Evolutionary conservation across 2,888 invertebrate species (phyloP).

Genomic region (Platycheirus rosarum): DNA sequence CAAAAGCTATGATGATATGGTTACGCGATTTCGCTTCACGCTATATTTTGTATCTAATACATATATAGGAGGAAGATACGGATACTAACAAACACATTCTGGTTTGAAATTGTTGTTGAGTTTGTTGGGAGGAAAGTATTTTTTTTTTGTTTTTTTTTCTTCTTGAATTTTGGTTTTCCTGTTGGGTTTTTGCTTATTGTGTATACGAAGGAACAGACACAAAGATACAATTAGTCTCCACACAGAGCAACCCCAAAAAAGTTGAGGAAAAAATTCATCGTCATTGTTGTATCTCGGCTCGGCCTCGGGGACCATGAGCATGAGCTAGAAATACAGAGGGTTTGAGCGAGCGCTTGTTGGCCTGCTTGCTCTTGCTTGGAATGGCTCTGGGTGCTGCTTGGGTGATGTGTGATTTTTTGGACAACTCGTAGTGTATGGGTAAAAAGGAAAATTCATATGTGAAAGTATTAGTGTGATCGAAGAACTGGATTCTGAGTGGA

Average conservation of each 20-base stretch:
- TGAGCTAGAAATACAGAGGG: slow-evolving; percentile 47
- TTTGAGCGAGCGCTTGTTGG: slow-evolving; percentile 51
- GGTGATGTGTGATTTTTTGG: slow-evolving; percentile 59
- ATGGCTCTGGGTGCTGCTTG: slow-evolving; percentile 51
- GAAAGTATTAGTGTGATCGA: slow-evolving; percentile 55
- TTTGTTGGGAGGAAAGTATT: slow-evolving; percentile 60
- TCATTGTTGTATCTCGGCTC: slow-evolving; percentile 49
- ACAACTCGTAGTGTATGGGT: slow-evolving; percentile 42
- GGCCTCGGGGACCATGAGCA: slow-evolving; percentile 57
- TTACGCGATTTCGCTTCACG: slow-evolving; percentile 76
- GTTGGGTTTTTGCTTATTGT: slow-evolving; percentile 70
- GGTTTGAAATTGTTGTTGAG: slow-evolving; percentile 62
- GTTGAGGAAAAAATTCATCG: slow-evolving; percentile 25
- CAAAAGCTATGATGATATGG: slow-evolving; percentile 82
- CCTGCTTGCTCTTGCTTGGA: slow-evolving; percentile 57
- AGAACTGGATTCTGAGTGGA: slow-evolving; percentile 75
- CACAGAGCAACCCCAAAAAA: slow-evolving; percentile 67
- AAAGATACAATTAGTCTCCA: slow-evolving; percentile 48
- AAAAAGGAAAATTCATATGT: slow-evolving; percentile 52
- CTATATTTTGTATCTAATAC: slow-evolving; percentile 72
- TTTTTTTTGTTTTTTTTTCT: slow-evolving; percentile 29
- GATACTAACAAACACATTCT: slow-evolving; percentile 41
- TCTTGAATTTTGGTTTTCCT: slow-evolving; percentile 47
- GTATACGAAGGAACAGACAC: slow-evolving; percentile 47
- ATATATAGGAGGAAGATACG: slow-evolving; percentile 49